Conservation (phyloP, 2,113 vertebrate genomes). For the Euleptes europaea region DNA sequence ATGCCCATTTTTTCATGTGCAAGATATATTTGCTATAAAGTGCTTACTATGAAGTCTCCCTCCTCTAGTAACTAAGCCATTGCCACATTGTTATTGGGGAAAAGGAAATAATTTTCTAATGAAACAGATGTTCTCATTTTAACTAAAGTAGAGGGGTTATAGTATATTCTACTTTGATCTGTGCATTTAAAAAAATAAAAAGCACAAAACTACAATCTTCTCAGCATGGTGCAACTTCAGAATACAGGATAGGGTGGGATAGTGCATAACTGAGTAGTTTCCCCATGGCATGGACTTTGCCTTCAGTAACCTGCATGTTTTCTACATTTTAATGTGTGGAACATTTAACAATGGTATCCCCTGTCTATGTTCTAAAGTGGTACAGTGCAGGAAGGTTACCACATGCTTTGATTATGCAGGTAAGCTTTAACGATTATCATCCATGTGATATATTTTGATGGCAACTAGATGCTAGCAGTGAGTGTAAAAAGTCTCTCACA, state of each 20-base stretch:
- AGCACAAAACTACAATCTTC: neutral
- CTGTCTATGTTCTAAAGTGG: too few relatives aligned
- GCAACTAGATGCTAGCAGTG: too few relatives aligned
- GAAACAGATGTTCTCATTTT: neutral
- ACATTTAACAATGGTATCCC: too few relatives aligned
- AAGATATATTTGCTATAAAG: rapidly evolving
- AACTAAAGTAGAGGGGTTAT: neutral
- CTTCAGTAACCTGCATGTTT: too few relatives aligned
- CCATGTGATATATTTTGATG: too few relatives aligned
- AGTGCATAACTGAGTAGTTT: neutral
- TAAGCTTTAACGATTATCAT: too few relatives aligned
- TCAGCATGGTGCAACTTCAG: neutral
- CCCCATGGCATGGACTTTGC: too few relatives aligned
- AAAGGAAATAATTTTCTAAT: neutral
- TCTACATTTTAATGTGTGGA: too few relatives aligned
- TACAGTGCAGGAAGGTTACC: too few relatives aligned
- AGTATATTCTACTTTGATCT: neutral
- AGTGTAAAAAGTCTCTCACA: too few relatives aligned
- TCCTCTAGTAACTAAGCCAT: neutral
- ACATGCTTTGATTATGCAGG: too few relatives aligned
- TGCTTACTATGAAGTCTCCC: neutral
- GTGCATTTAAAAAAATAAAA: neutral
- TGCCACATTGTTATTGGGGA: neutral
- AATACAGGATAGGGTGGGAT: neutral
- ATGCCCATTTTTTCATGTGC: rapidly evolving